phyloP scores from a whole-genome alignment of 2,888 invertebrate genomes.

The Sylvicola fuscatus region DNA sequence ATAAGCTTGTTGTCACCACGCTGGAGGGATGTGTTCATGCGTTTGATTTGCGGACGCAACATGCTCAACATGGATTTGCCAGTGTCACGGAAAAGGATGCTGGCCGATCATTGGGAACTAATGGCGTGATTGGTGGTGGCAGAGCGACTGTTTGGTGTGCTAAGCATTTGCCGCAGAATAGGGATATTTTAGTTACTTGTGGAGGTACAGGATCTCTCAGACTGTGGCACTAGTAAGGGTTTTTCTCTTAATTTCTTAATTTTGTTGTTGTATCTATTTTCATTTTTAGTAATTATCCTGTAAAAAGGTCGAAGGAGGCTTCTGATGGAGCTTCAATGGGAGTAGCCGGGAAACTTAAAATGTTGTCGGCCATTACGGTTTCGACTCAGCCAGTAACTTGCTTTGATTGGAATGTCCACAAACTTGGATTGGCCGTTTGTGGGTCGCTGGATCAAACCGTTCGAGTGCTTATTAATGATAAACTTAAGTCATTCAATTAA shows the following conservation, averaged over 20 bases:
- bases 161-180: constrained; percentile 79
- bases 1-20: constrained; percentile 80
- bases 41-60: constrained; percentile 75
- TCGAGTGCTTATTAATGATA: constrained; percentile 70
- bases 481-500: constrained; percentile 34
- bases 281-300: constrained; percentile 51
- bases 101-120: constrained; percentile 23
- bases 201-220: constrained; percentile 80
- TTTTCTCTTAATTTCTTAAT: constrained; percentile 1
- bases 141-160: constrained; percentile 78
- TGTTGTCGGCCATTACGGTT: constrained; percentile 60
- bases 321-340: constrained; percentile 51
- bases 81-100: constrained; percentile 29
- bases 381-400: constrained; percentile 77
- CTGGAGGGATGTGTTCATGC: constrained; percentile 78
- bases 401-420: constrained; percentile 84
- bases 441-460: constrained; percentile 84
- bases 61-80: constrained; percentile 71
- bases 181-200: constrained; percentile 78
- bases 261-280: constrained; percentile 5
- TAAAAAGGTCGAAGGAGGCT: constrained; percentile 46
- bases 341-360: constrained; percentile 49
- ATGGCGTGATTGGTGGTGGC: constrained; percentile 32
- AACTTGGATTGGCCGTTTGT: constrained; percentile 68
- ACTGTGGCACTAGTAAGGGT: constrained; percentile 85